Evolutionary conservation across 1,140 invertebrate genomes (phyloP), one percentile per base, ranked within the genome.

Genomic region (Cyclina sinensis): DNA sequence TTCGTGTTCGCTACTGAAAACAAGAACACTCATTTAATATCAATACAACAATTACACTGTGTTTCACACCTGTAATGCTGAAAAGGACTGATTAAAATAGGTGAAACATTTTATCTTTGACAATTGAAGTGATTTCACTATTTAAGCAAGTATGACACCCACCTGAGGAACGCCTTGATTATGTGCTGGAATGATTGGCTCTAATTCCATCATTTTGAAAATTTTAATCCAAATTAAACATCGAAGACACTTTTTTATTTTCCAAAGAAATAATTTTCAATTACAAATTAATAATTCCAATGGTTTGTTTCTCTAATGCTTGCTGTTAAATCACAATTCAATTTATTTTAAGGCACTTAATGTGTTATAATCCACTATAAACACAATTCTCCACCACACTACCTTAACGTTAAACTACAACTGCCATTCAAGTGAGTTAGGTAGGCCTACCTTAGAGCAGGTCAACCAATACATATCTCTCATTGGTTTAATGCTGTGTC

Each of bases 121-220:
- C 18, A 74, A 54, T 70, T 81, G 3, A 24, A 24, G n/a, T 57
- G n/a, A n/a, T n/a, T n/a, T n/a, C n/a, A n/a, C n/a, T n/a, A n/a
- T 30, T 68, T 65, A 5, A 83, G 5, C 14, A 43, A n/a, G n/a
- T 48, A n/a, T 27, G n/a, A 78, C 82, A 90, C 92, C 90, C 90
- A 94, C 93, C 91, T 90, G 90, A 30, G 89, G 79, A 24, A 90
- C 88, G 54, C 62, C 35, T 37, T 57, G 89, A 70, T 89, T 90
- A 57, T 81, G 65, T 11, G 84, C 82, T 27, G 88, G 86, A 57
- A 91, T 80, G 57, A 91, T 82, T 39, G 73, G 84, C 57, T 94
- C 90, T 83, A 92, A 88, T 91, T 94, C 87, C 91, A 94, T 93
- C 92, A 92, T 94, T 88, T 93, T 93, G 80, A 70, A n/a, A 35